These are phyloP conservation scores for Caenorhabditis doughertyi DNA, from an alignment of 2,888 invertebrate species.

Conservation along the genomic window DNA sequence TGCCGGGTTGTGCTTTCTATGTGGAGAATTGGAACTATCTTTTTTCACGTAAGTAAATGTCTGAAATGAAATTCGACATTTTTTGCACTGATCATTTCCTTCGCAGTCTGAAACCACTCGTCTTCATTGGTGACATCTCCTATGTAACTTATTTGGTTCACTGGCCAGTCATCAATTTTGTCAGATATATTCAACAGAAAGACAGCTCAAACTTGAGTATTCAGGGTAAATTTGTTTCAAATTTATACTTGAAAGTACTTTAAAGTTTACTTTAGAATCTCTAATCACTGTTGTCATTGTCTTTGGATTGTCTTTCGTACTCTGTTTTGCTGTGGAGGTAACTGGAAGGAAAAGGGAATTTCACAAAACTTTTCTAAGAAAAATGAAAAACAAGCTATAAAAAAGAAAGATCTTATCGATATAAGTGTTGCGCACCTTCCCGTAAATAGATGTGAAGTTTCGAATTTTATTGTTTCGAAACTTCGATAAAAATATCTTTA, in stretches of 20 bases:
- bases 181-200: conserved; percentile 42
- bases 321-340: too few species aligned
- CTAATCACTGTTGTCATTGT: neutral
- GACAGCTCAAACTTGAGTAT: conserved; percentile 8
- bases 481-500: too few species aligned
- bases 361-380: too few species aligned
- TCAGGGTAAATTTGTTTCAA: neutral
- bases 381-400: too few species aligned
- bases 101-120: neutral
- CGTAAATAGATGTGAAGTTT: too few species aligned
- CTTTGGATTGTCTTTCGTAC: too few species aligned
- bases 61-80: neutral
- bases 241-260: neutral
- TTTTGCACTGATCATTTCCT: conserved; percentile 18
- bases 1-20: conserved; percentile 2
- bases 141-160: conserved; percentile 61
- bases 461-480: too few species aligned
- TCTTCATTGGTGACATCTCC: conserved; percentile 54
- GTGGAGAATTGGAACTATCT: conserved; percentile 13
- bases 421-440: too few species aligned
- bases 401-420: too few species aligned
- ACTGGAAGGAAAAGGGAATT: too few species aligned
- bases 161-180: conserved; percentile 64
- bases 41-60: conserved; percentile 36
- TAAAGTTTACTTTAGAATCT: conserved; percentile 43